Evolutionary conservation across 2,113 vertebrate genomes (phyloP).

Genomic region (Condylura cristata): DNA sequence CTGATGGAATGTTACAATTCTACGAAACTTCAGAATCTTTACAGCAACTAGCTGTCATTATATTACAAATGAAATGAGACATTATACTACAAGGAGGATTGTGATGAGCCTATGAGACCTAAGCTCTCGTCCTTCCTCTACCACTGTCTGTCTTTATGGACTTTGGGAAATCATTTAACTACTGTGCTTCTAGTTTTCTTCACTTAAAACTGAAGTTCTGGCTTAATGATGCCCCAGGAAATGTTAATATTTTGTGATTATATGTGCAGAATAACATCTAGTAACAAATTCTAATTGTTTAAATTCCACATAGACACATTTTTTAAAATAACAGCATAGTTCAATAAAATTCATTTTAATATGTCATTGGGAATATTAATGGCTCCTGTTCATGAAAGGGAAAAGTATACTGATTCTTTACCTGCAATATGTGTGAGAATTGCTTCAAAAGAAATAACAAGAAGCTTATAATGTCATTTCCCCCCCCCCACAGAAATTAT

Average conservation of each 20-base stretch:
- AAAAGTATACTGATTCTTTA: constrained; percentile 3
- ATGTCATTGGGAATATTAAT: background rate
- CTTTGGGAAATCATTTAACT: constrained; percentile 8
- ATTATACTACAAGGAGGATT: background rate
- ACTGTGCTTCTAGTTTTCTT: background rate
- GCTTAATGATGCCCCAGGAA: constrained; percentile 2
- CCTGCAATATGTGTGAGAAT: background rate
- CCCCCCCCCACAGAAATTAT: constrained; percentile 89
- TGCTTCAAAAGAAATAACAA: background rate
- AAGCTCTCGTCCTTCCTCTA: background rate
- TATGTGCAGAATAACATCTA: background rate
- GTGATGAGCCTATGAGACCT: background rate
- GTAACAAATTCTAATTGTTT: constrained; percentile 23
- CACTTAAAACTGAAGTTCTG: background rate
- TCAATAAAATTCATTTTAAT: background rate
- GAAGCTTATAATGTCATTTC: background rate
- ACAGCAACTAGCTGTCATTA: background rate
- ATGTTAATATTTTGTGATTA: constrained; percentile 17
- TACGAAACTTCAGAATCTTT: background rate
- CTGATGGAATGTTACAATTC: background rate
- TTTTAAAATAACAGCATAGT: background rate
- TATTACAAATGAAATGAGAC: background rate
- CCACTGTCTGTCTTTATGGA: background rate
- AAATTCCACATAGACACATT: background rate
- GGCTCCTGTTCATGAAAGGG: background rate